Base-by-base conservation (phyloP, 1,140 invertebrate genomes). In the Brachionus sp. region DNA sequence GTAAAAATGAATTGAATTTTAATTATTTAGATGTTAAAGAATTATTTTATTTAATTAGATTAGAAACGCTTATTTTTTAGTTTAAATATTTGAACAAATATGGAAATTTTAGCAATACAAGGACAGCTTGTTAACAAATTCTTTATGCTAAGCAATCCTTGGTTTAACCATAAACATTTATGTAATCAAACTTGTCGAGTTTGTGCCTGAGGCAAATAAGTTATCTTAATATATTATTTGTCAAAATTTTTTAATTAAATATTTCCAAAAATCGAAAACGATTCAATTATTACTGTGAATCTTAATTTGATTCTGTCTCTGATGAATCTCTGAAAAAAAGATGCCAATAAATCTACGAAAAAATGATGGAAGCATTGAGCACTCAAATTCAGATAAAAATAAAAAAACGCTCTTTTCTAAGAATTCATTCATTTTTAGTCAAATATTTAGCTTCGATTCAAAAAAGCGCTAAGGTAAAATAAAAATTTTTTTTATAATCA, bases 11-110 rank as follows among this genome's bases (percentile, higher is more conserved):
- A 37, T 7, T 39, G 13, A 39, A 39, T 39, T 39, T 39, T 39
- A 39, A 39, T 39, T 39, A 6, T 39, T 70, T 70, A 23, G 37
- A 16, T 39, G 16, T n/a, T 42, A 10, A 9, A 39, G 39, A 16
- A 16, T 39, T 19, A 37, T 70, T 70, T 70, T 70, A 25, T 70
- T 70, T 70, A 70, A 70, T 70, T 70, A 39, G 66, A 70, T 70
- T 70, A 70, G 33, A 39, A 70, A 57, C 19, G 16, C 50, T 57
- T 57, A 57, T 19, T 57, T 19, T 57, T 57, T 57, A 23, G 19
- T 19, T 57, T 57, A 57, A 57, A 57, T 9, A 19, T 19, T 19
- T 57, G 2, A 25, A 9, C 19, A 19, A 7, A 2, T 9, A 19
- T 57, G 19, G 19, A 19, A 19, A 23, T 7, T 19, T 57, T 57